Conservation (phyloP, 1,140 invertebrate genomes). For the Watersipora subatra region DNA sequence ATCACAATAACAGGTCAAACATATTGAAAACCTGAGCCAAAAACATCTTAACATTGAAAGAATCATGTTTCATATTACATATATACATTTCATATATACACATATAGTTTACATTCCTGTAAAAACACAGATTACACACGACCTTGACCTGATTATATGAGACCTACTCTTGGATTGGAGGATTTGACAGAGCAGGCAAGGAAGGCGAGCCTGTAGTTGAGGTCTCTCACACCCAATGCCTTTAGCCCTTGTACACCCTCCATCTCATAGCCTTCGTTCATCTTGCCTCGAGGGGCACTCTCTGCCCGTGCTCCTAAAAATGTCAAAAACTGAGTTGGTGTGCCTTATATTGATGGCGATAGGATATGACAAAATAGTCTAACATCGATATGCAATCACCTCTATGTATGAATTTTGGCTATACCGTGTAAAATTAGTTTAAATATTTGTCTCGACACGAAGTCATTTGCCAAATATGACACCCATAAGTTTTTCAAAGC, state of each 20-base stretch:
- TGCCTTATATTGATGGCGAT: neutral
- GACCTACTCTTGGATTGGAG: slow-evolving; percentile 59
- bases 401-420: neutral
- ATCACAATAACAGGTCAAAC: too few species aligned
- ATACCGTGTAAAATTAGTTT: too few species aligned
- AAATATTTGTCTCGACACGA: too few species aligned
- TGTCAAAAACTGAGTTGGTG: slow-evolving; percentile 5
- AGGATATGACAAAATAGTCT: neutral
- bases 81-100: too few species aligned
- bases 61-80: too few species aligned
- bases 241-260: slow-evolving; percentile 86
- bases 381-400: neutral
- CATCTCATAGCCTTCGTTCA: slow-evolving; percentile 52
- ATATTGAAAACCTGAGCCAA: too few species aligned
- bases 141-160: neutral
- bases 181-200: slow-evolving; percentile 79
- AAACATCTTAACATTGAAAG: too few species aligned
- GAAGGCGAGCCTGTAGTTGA: slow-evolving; percentile 90
- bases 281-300: slow-evolving; percentile 56
- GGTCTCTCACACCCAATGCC: slow-evolving; percentile 81
- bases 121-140: neutral
- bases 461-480: too few species aligned
- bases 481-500: too few species aligned
- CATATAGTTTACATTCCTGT: neutral
- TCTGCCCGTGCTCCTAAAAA: slow-evolving; percentile 58